Conservation (phyloP, 2,888 invertebrate species). For the Mycogona germanica region DNA sequence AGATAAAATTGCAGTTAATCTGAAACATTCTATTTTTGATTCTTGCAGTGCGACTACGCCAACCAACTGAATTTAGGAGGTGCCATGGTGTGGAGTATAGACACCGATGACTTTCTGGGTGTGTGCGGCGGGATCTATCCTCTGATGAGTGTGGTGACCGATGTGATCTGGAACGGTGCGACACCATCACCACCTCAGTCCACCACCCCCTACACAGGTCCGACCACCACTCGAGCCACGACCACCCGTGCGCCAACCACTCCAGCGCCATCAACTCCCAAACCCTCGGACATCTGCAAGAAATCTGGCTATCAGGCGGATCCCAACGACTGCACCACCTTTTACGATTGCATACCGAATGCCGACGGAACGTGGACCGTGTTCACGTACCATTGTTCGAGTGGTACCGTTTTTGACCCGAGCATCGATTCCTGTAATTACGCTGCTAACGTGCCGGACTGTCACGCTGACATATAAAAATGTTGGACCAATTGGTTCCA, state of each 20-base stretch:
- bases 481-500: too few species aligned
- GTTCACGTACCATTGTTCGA: slow-evolving; percentile 21
- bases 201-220: background rate
- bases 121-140: slow-evolving; percentile 1
- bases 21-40: background rate
- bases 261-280: background rate
- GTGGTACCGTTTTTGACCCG: slow-evolving; percentile 23
- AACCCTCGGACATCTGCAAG: slow-evolving; percentile 14
- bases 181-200: background rate
- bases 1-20: too few species aligned
- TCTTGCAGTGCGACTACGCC: slow-evolving; percentile 42
- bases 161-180: slow-evolving; percentile 8
- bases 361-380: slow-evolving; percentile 19
- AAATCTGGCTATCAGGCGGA: slow-evolving; percentile 16
- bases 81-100: slow-evolving; percentile 79
- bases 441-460: slow-evolving; percentile 20
- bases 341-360: slow-evolving; percentile 23
- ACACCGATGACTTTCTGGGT: slow-evolving; percentile 63
- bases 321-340: slow-evolving; percentile 23
- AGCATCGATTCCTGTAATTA: slow-evolving; percentile 21
- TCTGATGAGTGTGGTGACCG: slow-evolving; percentile 3
- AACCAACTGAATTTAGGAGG: slow-evolving; percentile 55
- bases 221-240: background rate
- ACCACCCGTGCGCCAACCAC: background rate
- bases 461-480: slow-evolving; percentile 17